Evolutionary conservation across 2,797 vertebrate species (phyloP).

Genomic region (Gallinago nigripennis): DNA sequence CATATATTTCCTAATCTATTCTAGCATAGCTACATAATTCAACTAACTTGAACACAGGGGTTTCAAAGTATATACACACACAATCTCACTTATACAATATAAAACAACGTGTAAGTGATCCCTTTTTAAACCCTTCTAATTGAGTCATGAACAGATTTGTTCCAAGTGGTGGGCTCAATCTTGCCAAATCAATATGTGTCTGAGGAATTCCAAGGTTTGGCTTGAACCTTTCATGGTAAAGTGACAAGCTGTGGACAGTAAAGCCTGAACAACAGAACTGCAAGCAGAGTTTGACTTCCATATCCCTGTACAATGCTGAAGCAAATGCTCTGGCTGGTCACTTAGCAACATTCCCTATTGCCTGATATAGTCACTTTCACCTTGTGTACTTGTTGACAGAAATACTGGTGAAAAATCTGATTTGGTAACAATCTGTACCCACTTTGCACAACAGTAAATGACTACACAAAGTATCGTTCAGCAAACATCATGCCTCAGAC

Average conservation of each 20-base stretch:
- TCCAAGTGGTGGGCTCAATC: neutral
- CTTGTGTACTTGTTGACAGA: neutral
- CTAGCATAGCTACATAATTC: neutral
- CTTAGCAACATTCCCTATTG: neutral
- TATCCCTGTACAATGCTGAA: neutral
- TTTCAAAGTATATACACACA: neutral
- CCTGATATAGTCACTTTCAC: neutral
- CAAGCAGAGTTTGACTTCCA: accelerated
- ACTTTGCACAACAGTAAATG: neutral
- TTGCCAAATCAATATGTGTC: neutral
- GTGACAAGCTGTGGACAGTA: neutral
- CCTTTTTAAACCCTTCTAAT: neutral
- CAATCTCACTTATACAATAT: neutral
- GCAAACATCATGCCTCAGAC: neutral
- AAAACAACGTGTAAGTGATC: neutral
- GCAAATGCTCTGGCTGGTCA: neutral
- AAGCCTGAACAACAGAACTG: neutral
- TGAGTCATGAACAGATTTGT: neutral
- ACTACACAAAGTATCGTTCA: neutral
- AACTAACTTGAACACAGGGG: neutral
- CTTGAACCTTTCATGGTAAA: neutral
- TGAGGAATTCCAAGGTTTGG: neutral
- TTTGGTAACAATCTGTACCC: neutral
- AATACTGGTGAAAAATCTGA: neutral
- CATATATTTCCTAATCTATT: neutral